Percentiles rank a stretch among this genome's conserved stretches.
Evolutionary conservation across 2,113 vertebrate genomes (phyloP).

Genomic region (Oplegnathus fasciatus): DNA sequence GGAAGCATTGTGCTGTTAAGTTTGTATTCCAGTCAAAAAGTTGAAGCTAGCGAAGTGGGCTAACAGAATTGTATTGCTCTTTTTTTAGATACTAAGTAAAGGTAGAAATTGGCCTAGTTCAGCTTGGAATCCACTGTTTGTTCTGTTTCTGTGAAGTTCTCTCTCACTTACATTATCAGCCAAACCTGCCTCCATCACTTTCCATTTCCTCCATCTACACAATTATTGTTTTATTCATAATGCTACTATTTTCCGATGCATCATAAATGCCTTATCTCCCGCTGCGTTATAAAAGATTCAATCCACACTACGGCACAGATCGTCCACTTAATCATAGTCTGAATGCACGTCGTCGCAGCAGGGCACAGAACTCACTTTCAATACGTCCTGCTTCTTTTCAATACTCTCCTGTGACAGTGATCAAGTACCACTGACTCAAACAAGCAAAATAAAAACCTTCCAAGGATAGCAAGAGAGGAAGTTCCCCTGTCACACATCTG

Average conservation of each 20-base stretch:
- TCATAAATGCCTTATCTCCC: constrained; percentile 33
- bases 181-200: constrained; percentile 13
- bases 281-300: constrained; percentile 33
- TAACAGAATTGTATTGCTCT: constrained; percentile 1
- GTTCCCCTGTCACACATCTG: constrained; percentile 36
- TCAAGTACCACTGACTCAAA: constrained; percentile 24
- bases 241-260: constrained; percentile 28
- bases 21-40: neutral
- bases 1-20: neutral
- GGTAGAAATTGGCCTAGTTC: constrained; percentile 3
- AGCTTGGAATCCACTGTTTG: neutral
- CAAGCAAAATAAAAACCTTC: constrained; percentile 30
- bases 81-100: constrained; percentile 9
- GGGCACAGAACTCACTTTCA: constrained; percentile 30
- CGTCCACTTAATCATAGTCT: constrained; percentile 34
- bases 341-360: constrained; percentile 26
- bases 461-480: constrained; percentile 34
- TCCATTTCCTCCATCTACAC: constrained; percentile 29
- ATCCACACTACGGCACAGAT: constrained; percentile 7
- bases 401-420: constrained; percentile 37
- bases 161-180: neutral
- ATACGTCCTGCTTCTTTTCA: constrained; percentile 29
- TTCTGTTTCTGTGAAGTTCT: neutral
- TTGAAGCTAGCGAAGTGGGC: neutral
- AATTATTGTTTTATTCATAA: constrained; percentile 45